A percentile compares a stretch with the other conserved stretches of the same genome.
These are phyloP conservation scores for Platyrinchus mystaceus DNA, from an alignment of 2,797 vertebrate species.

Conservation along the genomic window DNA sequence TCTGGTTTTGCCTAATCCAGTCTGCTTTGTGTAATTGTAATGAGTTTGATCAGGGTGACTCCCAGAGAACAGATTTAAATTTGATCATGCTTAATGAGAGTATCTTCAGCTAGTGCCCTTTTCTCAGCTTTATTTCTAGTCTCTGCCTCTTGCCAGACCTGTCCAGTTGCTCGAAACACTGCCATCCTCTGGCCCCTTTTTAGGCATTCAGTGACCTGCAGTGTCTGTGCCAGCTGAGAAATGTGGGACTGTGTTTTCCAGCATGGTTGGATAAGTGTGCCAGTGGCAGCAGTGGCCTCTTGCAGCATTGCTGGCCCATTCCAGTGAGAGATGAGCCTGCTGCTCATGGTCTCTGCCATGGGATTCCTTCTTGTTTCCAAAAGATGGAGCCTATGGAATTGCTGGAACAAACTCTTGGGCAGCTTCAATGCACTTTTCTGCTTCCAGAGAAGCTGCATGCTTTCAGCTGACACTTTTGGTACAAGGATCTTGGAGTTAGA, in stretches of 20 bases:
- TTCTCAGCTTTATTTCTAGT: slow-evolving; percentile 2
- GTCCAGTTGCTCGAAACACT: background rate
- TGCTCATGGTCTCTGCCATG: background rate
- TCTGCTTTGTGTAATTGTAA: background rate
- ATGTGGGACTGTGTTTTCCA: background rate
- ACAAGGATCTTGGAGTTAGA: background rate
- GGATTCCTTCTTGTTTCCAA: background rate
- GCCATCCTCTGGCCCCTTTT: background rate
- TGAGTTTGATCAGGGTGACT: background rate
- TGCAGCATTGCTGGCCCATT: background rate
- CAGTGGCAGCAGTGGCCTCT: background rate
- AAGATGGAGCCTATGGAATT: background rate
- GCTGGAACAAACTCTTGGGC: background rate
- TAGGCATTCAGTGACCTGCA: background rate
- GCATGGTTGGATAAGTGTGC: background rate
- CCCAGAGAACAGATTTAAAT: background rate
- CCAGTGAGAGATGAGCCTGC: background rate
- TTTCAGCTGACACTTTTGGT: background rate
- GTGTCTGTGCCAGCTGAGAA: background rate
- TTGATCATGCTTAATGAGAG: background rate
- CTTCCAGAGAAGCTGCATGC: background rate
- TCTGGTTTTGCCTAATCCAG: background rate
- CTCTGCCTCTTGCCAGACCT: background rate
- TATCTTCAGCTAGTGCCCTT: background rate
- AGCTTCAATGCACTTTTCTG: background rate